Evolutionary conservation across 1,140 invertebrate species (phyloP).

Genomic region (Neodiprion fabricii): DNA sequence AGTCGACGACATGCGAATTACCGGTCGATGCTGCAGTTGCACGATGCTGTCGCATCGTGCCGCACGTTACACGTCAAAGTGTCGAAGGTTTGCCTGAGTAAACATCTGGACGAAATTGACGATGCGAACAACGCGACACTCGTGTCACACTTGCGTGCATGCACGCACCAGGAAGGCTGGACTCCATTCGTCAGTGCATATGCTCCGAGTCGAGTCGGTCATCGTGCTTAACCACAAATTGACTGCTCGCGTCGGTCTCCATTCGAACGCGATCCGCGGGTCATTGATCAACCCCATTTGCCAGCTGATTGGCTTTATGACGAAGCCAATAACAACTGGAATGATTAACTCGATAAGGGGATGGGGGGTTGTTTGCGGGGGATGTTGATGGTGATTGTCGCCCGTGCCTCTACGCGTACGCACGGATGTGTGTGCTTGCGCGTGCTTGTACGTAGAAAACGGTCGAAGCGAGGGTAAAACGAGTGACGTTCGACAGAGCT

Average conservation of each 20-base stretch:
- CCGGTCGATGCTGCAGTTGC: too few species aligned
- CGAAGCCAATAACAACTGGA: conserved; percentile 13
- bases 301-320: conserved; percentile 15
- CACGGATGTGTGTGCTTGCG: background rate
- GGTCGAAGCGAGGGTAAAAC: too few species aligned
- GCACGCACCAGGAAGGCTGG: too few species aligned
- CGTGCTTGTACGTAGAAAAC: too few species aligned
- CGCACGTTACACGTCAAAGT: too few species aligned
- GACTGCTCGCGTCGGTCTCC: conserved; percentile 6
- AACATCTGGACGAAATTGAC: too few species aligned
- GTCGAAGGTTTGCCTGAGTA: too few species aligned
- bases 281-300: conserved; percentile 15
- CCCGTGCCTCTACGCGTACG: background rate
- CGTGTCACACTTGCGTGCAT: too few species aligned
- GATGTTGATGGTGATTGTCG: conserved; percentile 1
- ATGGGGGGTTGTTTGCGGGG: background rate
- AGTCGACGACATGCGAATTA: too few species aligned
- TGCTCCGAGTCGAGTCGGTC: background rate
- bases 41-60: too few species aligned
- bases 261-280: background rate
- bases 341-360: background rate
- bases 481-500: background rate
- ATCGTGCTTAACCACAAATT: conserved; percentile 7
- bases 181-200: too few species aligned
- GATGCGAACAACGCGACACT: too few species aligned